These are phyloP conservation scores for Agriopis leucophaearia DNA, from an alignment of 2,888 invertebrate genomes.

Conservation along the genomic window DNA sequence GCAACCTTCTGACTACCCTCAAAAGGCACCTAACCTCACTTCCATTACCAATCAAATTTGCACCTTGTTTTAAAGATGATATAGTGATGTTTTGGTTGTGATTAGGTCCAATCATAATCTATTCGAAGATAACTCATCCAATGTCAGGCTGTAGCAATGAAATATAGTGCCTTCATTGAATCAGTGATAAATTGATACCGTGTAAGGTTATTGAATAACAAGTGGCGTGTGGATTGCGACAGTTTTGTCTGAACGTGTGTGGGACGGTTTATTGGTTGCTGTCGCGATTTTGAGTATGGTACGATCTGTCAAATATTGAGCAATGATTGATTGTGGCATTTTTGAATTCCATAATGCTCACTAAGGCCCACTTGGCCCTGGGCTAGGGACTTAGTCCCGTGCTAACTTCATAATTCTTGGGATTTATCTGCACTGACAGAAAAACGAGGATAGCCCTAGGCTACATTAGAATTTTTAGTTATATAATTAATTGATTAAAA, in stretches of 20 bases:
- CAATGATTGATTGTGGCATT: no score
- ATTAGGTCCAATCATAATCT: constrained; percentile 51
- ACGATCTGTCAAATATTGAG: background rate
- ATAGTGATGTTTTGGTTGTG: constrained; percentile 37
- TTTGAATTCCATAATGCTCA: no score
- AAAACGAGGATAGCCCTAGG: no score
- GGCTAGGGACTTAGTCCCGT: no score
- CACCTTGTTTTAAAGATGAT: background rate
- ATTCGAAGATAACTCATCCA: constrained; percentile 60
- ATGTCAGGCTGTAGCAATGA: constrained; percentile 79
- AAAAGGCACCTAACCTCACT: constrained; percentile 52
- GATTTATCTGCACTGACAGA: no score
- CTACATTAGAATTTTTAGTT: no score
- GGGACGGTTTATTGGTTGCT: constrained; percentile 16
- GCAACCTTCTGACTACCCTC: constrained; percentile 60
- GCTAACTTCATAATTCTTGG: no score
- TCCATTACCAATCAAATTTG: constrained; percentile 22
- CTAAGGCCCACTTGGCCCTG: no score
- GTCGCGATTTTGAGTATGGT: background rate
- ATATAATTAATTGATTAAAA: no score
- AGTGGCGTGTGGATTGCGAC: constrained; percentile 69
- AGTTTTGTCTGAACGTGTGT: constrained; percentile 19
- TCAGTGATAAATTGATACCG: constrained; percentile 83
- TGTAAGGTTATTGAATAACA: constrained; percentile 85
- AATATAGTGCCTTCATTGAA: constrained; percentile 86